Evolutionary conservation across 2,888 invertebrate species (phyloP).

Genomic region (Philhelius pedissequus): DNA sequence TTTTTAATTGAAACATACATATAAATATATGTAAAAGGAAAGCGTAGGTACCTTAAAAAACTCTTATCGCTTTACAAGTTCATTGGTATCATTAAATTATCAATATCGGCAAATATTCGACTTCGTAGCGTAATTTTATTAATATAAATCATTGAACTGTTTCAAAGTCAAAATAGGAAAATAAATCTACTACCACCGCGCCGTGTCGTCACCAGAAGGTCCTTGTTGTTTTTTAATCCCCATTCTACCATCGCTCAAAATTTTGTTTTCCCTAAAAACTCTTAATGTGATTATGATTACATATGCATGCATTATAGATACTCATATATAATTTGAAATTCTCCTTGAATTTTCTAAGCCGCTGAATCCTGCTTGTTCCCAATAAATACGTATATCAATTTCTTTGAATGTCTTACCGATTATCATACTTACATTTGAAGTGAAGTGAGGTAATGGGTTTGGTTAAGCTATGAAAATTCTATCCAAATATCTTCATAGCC

Average conservation of each 20-base stretch:
- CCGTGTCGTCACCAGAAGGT: background rate
- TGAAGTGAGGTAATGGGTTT: background rate
- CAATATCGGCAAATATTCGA: background rate
- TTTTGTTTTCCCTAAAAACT: background rate
- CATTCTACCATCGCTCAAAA: background rate
- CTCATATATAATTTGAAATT: constrained; percentile 24
- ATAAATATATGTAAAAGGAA: no score
- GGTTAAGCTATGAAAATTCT: background rate
- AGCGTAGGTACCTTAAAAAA: background rate
- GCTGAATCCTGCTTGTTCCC: constrained; percentile 37
- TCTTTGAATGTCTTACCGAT: constrained; percentile 34
- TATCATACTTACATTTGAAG: background rate
- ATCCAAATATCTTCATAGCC: background rate
- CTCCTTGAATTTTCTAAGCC: constrained; percentile 46
- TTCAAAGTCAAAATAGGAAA: constrained; percentile 23
- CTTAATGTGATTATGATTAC: constrained; percentile 41
- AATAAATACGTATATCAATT: constrained; percentile 46
- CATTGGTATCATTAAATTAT: background rate
- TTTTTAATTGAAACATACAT: background rate
- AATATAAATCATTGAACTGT: constrained; percentile 31
- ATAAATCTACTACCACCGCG: background rate
- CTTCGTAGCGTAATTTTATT: background rate
- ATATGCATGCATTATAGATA: constrained; percentile 20
- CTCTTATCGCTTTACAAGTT: background rate
- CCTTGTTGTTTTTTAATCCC: background rate